phyloP scores from a whole-genome alignment of 2,113 vertebrate species.

The Takifugu bimaculatus region DNA sequence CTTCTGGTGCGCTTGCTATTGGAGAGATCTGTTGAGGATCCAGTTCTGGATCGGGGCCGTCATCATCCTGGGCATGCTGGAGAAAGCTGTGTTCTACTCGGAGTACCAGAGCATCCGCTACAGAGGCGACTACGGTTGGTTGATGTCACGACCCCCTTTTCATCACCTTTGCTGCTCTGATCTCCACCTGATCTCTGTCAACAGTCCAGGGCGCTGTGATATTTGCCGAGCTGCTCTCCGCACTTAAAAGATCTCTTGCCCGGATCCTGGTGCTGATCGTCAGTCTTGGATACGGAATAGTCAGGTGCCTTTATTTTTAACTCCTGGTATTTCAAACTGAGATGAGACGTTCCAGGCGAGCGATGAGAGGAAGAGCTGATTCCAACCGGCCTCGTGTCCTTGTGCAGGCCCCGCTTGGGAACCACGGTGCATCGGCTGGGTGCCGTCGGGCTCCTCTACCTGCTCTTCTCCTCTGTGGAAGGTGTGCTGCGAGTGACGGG shows the following conservation, averaged over 20 bases:
- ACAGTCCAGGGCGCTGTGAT: slow-evolving; percentile 87
- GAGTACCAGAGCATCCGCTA: slow-evolving; percentile 93
- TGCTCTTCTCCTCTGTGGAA: slow-evolving; percentile 92
- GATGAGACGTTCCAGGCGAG: not conserved
- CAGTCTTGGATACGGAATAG: slow-evolving; percentile 92
- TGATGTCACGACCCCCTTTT: not conserved
- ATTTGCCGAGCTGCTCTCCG: slow-evolving; percentile 90
- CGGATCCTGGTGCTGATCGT: slow-evolving; percentile 93
- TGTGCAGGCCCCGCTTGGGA: slow-evolving; percentile 84
- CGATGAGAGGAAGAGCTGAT: not conserved
- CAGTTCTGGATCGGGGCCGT: slow-evolving; percentile 96
- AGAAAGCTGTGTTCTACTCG: slow-evolving; percentile 95
- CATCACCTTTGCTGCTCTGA: not conserved
- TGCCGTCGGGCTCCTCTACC: slow-evolving; percentile 88
- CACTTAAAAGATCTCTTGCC: slow-evolving; percentile 89
- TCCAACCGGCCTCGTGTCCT: not conserved
- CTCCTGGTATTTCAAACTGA: not conserved
- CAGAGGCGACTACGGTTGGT: slow-evolving; percentile 83
- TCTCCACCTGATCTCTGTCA: not conserved
- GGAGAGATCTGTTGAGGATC: slow-evolving; percentile 89
- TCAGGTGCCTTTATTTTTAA: slow-evolving; percentile 76
- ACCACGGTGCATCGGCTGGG: slow-evolving; percentile 89
- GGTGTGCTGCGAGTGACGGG: slow-evolving; percentile 92
- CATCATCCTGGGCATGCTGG: slow-evolving; percentile 92
- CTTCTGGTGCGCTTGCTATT: slow-evolving; percentile 90